Evolutionary conservation across 1,140 invertebrate species (phyloP), one percentile per base, ranked within the genome.

Genomic region (Drosophila ironensis): DNA sequence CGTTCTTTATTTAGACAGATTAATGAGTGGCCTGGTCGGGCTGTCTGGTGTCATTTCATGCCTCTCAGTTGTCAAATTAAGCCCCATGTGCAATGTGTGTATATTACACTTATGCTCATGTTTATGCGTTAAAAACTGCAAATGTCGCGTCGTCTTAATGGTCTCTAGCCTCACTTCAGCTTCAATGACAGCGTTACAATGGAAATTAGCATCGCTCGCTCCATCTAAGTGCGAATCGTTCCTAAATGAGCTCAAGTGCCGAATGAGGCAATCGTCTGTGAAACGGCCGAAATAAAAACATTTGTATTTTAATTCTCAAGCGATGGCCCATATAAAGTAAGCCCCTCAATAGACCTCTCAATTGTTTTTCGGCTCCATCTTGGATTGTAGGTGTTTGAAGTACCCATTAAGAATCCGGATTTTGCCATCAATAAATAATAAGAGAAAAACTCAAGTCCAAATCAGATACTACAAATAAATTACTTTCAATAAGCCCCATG

Each of bases 31-130:
- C 59, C 53, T 17, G 40, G 48, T 47, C 45, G 52, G 38, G 24
- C 48, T 52, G 45, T 60, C 53, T 67, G 51, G 54, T 82, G 68
- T 77, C 78, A 68, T 86, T 86, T 73, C 35, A 78, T 72, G 74
- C 74, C 61, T 84, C 69, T 86, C 78, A 84, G 70, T 78, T 84
- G 80, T 86, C 78, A 84, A 84, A 86, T 86, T 74, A 84, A 74
- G 68, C 47, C 51, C 80, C 41, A 59, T 64, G 33, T 16, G 63
- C 68, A 54, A 42, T 51, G 38, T 71, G 54, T 71, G 46, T 51
- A 38, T 42, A 56, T 69, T 78, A 56, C 47, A 66, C 25, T 38
- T 67, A 54, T 54, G 47, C 25, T 44, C 66, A 54, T 54, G 47
- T 17, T 40, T 17, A 50, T 47, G 12, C 47, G 35, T 51, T n/a